Evolutionary conservation across 1,140 invertebrate species (phyloP).

Genomic region (Drosophila teissieri): DNA sequence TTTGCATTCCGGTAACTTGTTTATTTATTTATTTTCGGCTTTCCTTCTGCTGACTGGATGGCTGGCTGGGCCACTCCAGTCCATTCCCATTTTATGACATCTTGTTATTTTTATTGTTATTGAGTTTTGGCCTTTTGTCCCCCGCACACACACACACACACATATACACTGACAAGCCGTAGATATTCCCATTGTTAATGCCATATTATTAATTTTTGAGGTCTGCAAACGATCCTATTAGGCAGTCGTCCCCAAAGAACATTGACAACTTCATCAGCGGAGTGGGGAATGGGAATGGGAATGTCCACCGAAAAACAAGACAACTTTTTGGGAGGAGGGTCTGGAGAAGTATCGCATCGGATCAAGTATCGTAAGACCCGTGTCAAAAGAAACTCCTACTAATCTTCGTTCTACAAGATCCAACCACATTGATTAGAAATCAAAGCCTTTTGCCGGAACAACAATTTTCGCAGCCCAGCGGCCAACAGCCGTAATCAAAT

Average conservation of each 20-base stretch:
- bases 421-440: conserved; percentile 63
- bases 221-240: conserved; percentile 73
- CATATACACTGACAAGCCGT: conserved; percentile 1
- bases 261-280: conserved; percentile 60
- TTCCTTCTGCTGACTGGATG: not conserved
- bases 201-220: conserved; percentile 68
- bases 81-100: conserved; percentile 71
- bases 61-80: not conserved
- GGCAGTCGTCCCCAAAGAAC: conserved; percentile 52
- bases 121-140: conserved; percentile 69
- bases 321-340: not conserved
- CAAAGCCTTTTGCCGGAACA: conserved; percentile 73
- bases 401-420: conserved; percentile 71
- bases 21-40: conserved; percentile 52
- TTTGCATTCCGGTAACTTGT: conserved; percentile 39
- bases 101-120: conserved; percentile 82
- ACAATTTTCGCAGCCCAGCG: conserved; percentile 66
- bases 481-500: conserved; percentile 65
- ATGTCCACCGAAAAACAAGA: conserved; percentile 1
- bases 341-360: conserved; percentile 33
- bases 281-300: conserved; percentile 9
- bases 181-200: conserved; percentile 45
- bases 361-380: conserved; percentile 73
- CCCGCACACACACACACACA: not conserved
- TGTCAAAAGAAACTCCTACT: conserved; percentile 48